phyloP scores from a whole-genome alignment of 2,113 vertebrate genomes.

The Saguinus midas region DNA sequence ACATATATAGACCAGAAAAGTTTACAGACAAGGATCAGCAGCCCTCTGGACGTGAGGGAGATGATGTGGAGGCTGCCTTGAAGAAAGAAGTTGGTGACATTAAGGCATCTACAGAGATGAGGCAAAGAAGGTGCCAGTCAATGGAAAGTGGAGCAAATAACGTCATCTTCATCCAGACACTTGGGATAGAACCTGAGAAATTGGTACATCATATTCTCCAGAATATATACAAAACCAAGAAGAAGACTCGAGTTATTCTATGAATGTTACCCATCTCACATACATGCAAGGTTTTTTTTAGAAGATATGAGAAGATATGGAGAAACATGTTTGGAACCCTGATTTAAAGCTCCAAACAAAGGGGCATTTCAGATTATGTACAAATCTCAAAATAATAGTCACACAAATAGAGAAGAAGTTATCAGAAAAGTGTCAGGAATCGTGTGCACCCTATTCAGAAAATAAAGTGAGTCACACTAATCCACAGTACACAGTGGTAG shows the following conservation, averaged over 20 bases:
- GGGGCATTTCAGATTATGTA: constrained; percentile 95
- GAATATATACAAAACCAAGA: constrained; percentile 92
- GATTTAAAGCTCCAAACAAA: constrained; percentile 93
- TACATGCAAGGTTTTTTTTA: constrained; percentile 94
- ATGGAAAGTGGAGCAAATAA: constrained; percentile 96
- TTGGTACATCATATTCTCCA: constrained; percentile 94
- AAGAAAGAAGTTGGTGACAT: constrained; percentile 94
- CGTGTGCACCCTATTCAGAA: constrained; percentile 91
- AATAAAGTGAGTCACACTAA: constrained; percentile 95
- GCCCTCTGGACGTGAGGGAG: constrained; percentile 83
- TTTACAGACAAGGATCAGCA: constrained; percentile 82
- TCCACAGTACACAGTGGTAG: constrained; percentile 93
- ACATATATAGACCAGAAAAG: constrained; percentile 71
- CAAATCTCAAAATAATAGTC: constrained; percentile 95
- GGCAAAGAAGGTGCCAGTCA: constrained; percentile 90
- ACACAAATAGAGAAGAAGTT: constrained; percentile 93
- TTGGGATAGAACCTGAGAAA: constrained; percentile 91
- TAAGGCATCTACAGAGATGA: constrained; percentile 83
- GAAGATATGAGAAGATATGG: constrained; percentile 95
- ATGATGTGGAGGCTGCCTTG: constrained; percentile 90
- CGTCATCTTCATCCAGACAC: constrained; percentile 93
- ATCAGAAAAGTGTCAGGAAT: constrained; percentile 96
- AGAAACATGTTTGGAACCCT: constrained; percentile 91
- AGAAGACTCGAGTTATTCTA: constrained; percentile 91
- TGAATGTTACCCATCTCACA: constrained; percentile 95